A percentile compares a stretch with the other conserved stretches of the same genome.
Evolutionary conservation across 2,888 invertebrate species (phyloP).

Genomic region (Neoitamus cyanurus): DNA sequence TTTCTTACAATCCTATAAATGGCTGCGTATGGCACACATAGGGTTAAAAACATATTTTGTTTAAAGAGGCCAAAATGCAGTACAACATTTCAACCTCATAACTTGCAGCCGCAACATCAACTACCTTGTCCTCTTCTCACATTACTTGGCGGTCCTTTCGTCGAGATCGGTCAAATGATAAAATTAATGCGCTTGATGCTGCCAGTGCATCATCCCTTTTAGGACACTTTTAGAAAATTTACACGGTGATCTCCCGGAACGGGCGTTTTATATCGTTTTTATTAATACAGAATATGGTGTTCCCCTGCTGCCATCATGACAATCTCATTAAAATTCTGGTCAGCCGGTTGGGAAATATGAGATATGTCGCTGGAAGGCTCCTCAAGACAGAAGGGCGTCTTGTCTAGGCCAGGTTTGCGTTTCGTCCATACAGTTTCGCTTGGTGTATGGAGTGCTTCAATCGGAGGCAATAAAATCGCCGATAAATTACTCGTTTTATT

Average conservation of each 20-base stretch:
- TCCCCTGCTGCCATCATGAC: background rate
- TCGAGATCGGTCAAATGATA: background rate
- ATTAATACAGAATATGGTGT: background rate
- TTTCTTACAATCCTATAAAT: no score
- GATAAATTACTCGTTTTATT: conserved; percentile 38
- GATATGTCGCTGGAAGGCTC: background rate
- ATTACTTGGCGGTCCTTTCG: background rate
- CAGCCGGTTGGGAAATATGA: conserved; percentile 29
- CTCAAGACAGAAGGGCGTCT: conserved; percentile 37
- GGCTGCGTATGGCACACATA: no score
- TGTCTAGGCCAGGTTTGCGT: background rate
- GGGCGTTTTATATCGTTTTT: conserved; percentile 36
- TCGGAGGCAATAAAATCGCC: conserved; percentile 28
- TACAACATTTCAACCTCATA: background rate
- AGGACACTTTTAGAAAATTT: conserved; percentile 24
- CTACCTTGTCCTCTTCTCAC: background rate
- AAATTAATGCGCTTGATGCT: background rate
- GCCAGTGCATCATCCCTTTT: conserved; percentile 20
- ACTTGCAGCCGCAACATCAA: background rate
- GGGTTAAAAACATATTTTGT: no score
- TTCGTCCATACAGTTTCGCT: background rate
- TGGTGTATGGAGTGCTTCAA: background rate
- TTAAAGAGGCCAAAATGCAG: no score
- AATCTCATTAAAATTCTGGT: conserved; percentile 26
- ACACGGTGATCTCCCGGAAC: conserved; percentile 38